phyloP scores from a whole-genome alignment of 2,888 invertebrate genomes.

The Malachius bipustulatus region DNA sequence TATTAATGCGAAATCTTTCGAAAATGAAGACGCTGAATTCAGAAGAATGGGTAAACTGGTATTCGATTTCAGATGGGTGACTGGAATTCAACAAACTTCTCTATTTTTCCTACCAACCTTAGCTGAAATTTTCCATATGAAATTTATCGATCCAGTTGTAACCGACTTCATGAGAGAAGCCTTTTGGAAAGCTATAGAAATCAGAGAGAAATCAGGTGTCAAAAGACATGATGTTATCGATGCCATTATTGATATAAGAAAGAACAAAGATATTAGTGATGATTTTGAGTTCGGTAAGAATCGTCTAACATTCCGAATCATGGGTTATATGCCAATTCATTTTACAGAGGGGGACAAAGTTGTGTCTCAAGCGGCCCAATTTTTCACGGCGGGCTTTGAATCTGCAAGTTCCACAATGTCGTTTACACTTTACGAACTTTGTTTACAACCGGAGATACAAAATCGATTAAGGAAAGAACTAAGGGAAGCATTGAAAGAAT shows the following conservation, averaged over 20 bases:
- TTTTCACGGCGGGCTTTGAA: conserved; percentile 50
- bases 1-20: conserved; percentile 33
- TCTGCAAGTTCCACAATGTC: conserved; percentile 47
- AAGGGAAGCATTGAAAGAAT: conserved; percentile 29
- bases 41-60: conserved; percentile 28
- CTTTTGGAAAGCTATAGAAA: conserved; percentile 25
- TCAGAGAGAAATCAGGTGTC: conserved; percentile 18
- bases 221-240: conserved; percentile 45
- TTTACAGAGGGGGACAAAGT: conserved; percentile 45
- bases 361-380: conserved; percentile 46
- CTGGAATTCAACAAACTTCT: conserved; percentile 22
- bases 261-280: conserved; percentile 14
- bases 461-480: conserved; percentile 42
- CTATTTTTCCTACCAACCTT: conserved; percentile 24
- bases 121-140: conserved; percentile 23
- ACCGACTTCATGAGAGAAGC: conserved; percentile 24
- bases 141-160: conserved; percentile 22
- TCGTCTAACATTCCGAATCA: neutral
- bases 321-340: neutral
- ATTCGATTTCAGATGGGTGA: conserved; percentile 25
- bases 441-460: conserved; percentile 42
- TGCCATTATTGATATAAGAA: conserved; percentile 42
- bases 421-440: conserved; percentile 44
- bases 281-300: conserved; percentile 23
- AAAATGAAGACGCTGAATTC: conserved; percentile 32